A percentile compares a stretch with the other conserved stretches of the same genome.
Conservation (phyloP, 1,140 invertebrate species). For the Drosophila funebris region DNA sequence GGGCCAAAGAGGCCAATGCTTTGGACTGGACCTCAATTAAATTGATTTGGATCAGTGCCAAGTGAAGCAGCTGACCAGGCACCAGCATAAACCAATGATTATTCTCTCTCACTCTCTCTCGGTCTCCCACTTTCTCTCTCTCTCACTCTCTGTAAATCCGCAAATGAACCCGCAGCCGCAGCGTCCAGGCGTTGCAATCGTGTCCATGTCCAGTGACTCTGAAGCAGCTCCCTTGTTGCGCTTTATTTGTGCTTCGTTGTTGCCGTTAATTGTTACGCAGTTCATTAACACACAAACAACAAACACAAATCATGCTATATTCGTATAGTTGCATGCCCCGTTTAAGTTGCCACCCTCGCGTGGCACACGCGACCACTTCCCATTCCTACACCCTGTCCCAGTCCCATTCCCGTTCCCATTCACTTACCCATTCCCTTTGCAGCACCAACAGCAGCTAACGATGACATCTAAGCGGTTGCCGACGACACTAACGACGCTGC, state of each 20-base stretch:
- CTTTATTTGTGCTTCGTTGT: conserved; percentile 51
- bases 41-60: conserved; percentile 75
- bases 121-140: neutral
- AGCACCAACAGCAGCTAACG: conserved; percentile 60
- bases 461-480: conserved; percentile 68
- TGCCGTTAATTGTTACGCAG: conserved; percentile 75
- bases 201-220: conserved; percentile 65
- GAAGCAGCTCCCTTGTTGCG: conserved; percentile 24
- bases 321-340: conserved; percentile 34
- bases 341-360: conserved; percentile 68
- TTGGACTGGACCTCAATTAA: conserved; percentile 68
- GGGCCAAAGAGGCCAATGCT: conserved; percentile 50
- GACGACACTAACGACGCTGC: conserved; percentile 42
- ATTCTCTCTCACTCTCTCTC: neutral
- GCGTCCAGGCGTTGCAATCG: conserved; percentile 15
- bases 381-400: conserved; percentile 1
- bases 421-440: conserved; percentile 14
- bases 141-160: conserved; percentile 63
- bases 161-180: conserved; percentile 68
- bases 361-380: conserved; percentile 71
- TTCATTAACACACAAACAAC: conserved; percentile 69
- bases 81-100: conserved; percentile 38
- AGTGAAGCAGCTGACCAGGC: conserved; percentile 16
- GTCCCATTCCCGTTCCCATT: conserved; percentile 6
- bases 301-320: conserved; percentile 29